Evolutionary conservation across 2,113 vertebrate genomes (phyloP).

Genomic region (Psophia crepitans): DNA sequence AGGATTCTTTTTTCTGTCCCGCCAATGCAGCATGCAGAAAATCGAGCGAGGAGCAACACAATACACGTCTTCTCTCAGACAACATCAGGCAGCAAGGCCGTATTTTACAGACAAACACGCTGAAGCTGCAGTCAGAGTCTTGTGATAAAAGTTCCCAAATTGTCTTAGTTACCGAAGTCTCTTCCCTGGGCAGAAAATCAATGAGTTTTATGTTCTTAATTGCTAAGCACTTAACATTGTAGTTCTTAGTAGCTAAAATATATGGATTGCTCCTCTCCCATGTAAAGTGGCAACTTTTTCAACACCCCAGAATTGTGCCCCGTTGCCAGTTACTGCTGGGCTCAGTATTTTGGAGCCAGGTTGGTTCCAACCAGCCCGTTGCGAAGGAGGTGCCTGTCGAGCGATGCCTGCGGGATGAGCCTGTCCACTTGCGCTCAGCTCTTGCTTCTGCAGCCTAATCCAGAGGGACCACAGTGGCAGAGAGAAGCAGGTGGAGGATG

Average conservation of each 20-base stretch:
- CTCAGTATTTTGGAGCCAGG: neutral
- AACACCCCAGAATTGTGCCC: neutral
- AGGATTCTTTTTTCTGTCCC: neutral
- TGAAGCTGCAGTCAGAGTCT: neutral
- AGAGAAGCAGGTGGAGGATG: neutral
- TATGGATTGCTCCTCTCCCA: rapidly evolving
- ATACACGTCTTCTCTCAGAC: neutral
- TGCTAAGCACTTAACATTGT: neutral
- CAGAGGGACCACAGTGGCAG: neutral
- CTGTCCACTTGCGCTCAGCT: neutral
- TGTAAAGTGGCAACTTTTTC: neutral
- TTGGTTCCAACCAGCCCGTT: neutral
- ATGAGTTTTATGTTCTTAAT: neutral
- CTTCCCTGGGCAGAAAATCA: neutral
- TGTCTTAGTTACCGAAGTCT: neutral
- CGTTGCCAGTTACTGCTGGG: neutral
- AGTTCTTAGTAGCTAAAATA: neutral
- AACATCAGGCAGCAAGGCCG: neutral
- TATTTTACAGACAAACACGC: neutral
- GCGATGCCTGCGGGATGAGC: neutral
- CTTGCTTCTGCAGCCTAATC: neutral
- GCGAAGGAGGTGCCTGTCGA: neutral
- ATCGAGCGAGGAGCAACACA: neutral
- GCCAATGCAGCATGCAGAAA: neutral
- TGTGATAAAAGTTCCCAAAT: neutral